phyloP scores from a whole-genome alignment of 2,797 vertebrate species.

The Sebastes wilsoni region DNA sequence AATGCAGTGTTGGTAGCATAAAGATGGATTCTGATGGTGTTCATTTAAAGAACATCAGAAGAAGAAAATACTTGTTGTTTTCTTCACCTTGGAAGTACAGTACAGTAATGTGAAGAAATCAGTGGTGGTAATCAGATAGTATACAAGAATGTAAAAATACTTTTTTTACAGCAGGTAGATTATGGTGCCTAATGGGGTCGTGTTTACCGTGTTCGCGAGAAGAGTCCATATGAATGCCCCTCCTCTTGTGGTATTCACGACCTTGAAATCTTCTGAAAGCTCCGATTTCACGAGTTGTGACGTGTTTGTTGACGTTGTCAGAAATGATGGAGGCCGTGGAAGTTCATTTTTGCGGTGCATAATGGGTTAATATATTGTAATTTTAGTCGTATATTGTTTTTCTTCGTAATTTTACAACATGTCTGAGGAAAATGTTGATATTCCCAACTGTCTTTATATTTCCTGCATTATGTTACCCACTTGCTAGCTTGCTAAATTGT shows the following conservation, averaged over 20 bases:
- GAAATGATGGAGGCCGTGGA: rapidly evolving
- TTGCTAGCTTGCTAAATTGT: too few species aligned
- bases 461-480: too few species aligned
- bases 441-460: too few species aligned
- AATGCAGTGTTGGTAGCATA: not conserved
- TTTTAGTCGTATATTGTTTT: too few species aligned
- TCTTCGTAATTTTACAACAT: too few species aligned
- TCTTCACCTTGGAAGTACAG: not conserved
- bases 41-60: not conserved
- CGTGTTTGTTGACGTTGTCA: too few species aligned
- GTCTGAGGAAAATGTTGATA: too few species aligned
- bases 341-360: rapidly evolving
- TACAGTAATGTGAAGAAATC: not conserved
- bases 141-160: not conserved
- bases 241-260: rapidly evolving
- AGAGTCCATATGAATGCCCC: too few species aligned
- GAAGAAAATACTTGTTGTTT: not conserved
- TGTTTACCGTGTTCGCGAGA: too few species aligned
- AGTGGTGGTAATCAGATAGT: not conserved
- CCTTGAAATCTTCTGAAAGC: rapidly evolving
- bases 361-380: too few species aligned
- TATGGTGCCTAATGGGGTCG: not conserved
- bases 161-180: too few species aligned
- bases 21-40: not conserved
- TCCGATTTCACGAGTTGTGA: rapidly evolving